phyloP scores from a whole-genome alignment of 1,140 invertebrate genomes.

The Dendroctonus valens region DNA sequence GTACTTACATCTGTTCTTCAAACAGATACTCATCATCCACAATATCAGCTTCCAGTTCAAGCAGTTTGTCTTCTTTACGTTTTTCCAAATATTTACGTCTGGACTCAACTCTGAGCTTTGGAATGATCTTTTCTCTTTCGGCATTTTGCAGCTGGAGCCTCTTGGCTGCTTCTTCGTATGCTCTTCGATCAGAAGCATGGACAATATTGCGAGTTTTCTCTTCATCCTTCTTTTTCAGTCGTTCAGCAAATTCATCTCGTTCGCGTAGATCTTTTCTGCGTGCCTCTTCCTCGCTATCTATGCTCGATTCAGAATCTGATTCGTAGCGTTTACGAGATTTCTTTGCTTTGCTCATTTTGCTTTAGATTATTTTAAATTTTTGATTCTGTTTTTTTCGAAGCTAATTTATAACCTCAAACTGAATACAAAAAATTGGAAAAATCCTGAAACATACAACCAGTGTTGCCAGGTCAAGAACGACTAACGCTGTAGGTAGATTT shows the following conservation, averaged over 20 bases:
- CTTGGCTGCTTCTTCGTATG: conserved; percentile 90
- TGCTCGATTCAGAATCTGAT: conserved; percentile 53
- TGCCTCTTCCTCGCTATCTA: conserved; percentile 53
- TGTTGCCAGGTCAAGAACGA: no score
- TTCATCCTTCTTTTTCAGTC: conserved; percentile 89
- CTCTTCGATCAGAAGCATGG: conserved; percentile 68
- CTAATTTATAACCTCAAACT: no score
- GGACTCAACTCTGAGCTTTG: conserved; percentile 86
- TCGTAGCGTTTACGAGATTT: conserved; percentile 54
- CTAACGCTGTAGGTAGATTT: no score
- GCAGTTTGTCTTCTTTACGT: conserved; percentile 92
- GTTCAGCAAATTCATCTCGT: conserved; percentile 89
- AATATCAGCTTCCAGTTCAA: conserved; percentile 93
- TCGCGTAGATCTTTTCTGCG: conserved; percentile 85
- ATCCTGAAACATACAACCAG: no score
- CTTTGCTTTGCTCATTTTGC: conserved; percentile 50
- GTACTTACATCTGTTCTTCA: conserved; percentile 76
- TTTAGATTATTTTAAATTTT: conserved; percentile 10
- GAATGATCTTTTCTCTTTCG: conserved; percentile 82
- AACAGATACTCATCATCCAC: conserved; percentile 97
- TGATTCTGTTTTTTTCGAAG: neutral
- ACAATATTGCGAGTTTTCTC: conserved; percentile 81
- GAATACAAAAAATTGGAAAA: no score
- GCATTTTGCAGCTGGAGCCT: conserved; percentile 83
- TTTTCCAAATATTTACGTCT: conserved; percentile 93